Evolutionary conservation across 2,888 invertebrate species (phyloP).

Genomic region (Ochropacha duplaris): DNA sequence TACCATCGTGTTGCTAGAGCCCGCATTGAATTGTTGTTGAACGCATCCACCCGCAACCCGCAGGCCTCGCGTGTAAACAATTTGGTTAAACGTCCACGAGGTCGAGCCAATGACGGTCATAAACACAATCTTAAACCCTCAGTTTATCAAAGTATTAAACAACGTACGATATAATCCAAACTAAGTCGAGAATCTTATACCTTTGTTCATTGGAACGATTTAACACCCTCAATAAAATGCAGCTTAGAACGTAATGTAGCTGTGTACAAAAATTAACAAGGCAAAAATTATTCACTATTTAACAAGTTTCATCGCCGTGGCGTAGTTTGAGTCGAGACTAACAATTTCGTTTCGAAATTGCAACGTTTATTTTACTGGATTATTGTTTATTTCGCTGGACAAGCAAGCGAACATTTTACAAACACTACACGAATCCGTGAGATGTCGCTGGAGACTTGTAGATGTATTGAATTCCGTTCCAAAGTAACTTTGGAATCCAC

Average conservation of each 20-base stretch:
- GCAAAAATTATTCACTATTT: background rate
- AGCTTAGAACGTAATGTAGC: background rate
- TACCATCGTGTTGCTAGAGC: background rate
- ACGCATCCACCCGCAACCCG: constrained; percentile 12
- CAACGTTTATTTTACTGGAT: background rate
- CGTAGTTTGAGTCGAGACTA: background rate
- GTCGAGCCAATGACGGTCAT: constrained; percentile 16
- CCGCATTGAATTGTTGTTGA: background rate
- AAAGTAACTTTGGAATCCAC: constrained; percentile 30
- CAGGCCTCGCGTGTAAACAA: constrained; percentile 24
- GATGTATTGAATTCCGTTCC: constrained; percentile 20
- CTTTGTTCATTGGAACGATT: background rate
- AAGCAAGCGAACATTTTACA: background rate
- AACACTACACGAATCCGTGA: background rate
- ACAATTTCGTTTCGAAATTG: background rate
- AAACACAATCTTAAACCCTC: constrained; percentile 13
- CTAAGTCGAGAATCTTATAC: background rate
- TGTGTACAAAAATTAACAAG: background rate
- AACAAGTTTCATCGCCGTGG: background rate
- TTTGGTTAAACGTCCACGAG: constrained; percentile 29
- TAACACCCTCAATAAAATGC: background rate
- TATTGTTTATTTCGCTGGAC: background rate
- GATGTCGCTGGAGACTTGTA: background rate
- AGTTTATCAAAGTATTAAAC: background rate
- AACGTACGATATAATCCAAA: constrained; percentile 3